Conservation (phyloP, 2,797 vertebrate species). For the Arctocebus calabarensis region DNA sequence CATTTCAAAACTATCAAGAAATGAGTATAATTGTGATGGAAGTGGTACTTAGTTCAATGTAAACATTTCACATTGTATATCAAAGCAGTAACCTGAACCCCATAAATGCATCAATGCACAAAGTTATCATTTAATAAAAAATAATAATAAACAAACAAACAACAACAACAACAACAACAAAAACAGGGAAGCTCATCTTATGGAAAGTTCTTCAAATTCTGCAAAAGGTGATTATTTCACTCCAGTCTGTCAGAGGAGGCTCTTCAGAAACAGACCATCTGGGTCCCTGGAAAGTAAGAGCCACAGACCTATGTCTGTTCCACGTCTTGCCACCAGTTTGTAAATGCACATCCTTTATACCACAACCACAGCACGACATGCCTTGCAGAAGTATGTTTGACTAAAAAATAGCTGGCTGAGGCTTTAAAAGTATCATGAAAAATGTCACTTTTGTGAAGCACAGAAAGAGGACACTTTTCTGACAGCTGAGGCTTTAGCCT, state of each 20-base stretch:
- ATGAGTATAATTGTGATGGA: no score
- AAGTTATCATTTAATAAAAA: no score
- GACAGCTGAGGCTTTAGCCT: not conserved
- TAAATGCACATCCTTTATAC: not conserved
- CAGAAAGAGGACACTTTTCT: not conserved
- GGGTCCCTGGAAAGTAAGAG: not conserved
- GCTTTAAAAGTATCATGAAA: not conserved
- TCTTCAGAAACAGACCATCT: not conserved
- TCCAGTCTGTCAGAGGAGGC: not conserved
- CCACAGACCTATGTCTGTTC: not conserved
- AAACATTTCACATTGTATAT: no score
- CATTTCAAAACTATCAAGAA: no score
- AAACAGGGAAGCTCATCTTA: not conserved
- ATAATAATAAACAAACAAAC: no score
- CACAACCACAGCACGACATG: not conserved
- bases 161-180: not conserved
- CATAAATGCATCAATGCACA: no score
- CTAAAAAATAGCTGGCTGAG: not conserved
- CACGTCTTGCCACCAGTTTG: not conserved
- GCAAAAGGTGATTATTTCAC: not conserved
- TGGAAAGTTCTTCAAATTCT: not conserved
- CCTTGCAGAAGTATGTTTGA: not conserved
- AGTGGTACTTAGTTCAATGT: no score
- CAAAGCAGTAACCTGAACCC: no score
- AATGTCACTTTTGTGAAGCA: not conserved